Evolutionary conservation across 1,140 invertebrate genomes (phyloP).

Genomic region (Drosophila pseudoobscura): DNA sequence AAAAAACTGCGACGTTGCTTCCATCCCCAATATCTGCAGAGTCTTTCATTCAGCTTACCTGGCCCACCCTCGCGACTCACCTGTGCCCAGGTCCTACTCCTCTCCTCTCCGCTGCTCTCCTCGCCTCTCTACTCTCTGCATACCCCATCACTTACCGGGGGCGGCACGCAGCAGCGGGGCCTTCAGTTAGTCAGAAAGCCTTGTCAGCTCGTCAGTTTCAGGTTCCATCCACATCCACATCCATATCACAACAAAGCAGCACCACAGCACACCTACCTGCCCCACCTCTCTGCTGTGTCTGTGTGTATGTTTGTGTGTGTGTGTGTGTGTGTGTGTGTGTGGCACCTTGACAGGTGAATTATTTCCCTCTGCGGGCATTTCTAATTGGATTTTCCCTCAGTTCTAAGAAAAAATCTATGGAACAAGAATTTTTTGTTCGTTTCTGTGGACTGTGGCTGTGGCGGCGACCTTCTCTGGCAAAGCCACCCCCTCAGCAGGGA

Average conservation of each 20-base stretch:
- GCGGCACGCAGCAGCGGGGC: constrained; percentile 65
- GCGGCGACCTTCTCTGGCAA: constrained; percentile 49
- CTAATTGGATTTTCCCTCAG: constrained; percentile 82
- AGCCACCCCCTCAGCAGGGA: constrained; percentile 17
- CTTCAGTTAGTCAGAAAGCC: constrained; percentile 65
- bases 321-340: constrained; percentile 52
- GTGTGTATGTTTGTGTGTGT: constrained; percentile 13
- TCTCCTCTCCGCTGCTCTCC: neutral
- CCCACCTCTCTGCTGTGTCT: constrained; percentile 4
- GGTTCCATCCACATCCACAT: constrained; percentile 58
- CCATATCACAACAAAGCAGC: constrained; percentile 40
- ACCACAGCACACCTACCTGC: constrained; percentile 1
- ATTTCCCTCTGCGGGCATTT: constrained; percentile 82
- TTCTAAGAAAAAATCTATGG: constrained; percentile 83
- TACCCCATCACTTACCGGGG: constrained; percentile 8
- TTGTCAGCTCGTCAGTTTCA: constrained; percentile 72
- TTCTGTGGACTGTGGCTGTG: constrained; percentile 35
- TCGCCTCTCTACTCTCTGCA: neutral
- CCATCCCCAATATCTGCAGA: constrained; percentile 42
- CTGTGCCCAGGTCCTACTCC: constrained; percentile 4
- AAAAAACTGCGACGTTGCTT: constrained; percentile 51
- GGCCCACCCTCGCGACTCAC: constrained; percentile 37
- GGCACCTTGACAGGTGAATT: constrained; percentile 79
- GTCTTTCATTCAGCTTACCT: constrained; percentile 59
- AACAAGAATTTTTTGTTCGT: constrained; percentile 60